Base-by-base conservation (phyloP, 2,113 vertebrate genomes). In the Rana temporaria region DNA sequence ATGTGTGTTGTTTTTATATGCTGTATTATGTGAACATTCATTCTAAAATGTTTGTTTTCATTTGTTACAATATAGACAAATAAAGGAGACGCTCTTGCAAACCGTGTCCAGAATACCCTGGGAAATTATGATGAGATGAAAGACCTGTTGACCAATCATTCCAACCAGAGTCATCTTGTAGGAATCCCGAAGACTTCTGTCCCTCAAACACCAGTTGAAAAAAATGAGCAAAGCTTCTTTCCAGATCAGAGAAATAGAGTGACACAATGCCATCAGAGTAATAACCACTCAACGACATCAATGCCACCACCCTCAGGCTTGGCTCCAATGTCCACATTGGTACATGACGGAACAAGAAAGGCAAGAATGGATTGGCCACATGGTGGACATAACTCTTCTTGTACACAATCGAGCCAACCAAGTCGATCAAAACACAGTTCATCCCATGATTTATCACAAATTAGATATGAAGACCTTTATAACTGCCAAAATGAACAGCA, bases 51-150 rank as follows among this genome's bases (percentile, higher is more conserved):
- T 38, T 38, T 65, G 78, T 89, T 92, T 89, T 89, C 3, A 65
- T 75, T 59, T 55, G 57, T 18, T 42, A 34, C 52, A 59, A 24
- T 85, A 38, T 87, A 98, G 97, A 98, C 96, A 86, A 97, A 94
- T 92, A 98, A 97, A 94, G 96, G 96, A 0, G 96, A 98, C 62
- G 96, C 96, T n/a, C 91, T 98, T 91, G 96, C 97, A 87, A 98
- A 91, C 88, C 95, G 96, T 64, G 96, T 98, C 86, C 96, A 98
- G 93, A 97, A 95, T 89, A 98, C 96, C 0, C 81, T 98, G 91
- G 96, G 97, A 86, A 97, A 96, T 88, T 98, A 97, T 12, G 97
- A 98, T 85, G 96, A 98, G 89, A 97, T 98, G 96, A 98, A 98
- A 87, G 96, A 98, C 87, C 91, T 98, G 76, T 86, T 98, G 89